Evolutionary conservation across 1,140 invertebrate genomes (phyloP).

Genomic region (Atta texana): DNA sequence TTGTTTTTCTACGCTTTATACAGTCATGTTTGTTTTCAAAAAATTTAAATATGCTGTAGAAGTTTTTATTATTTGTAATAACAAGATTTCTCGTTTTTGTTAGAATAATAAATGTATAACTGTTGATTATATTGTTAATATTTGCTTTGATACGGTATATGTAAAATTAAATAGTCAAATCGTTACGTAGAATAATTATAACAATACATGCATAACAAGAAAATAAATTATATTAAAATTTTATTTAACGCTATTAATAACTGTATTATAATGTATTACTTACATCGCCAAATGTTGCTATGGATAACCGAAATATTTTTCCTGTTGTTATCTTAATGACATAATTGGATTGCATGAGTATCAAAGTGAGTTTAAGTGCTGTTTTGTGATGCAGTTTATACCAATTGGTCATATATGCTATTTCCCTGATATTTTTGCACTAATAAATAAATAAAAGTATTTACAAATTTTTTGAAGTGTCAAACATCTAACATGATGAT

Average conservation of each 20-base stretch:
- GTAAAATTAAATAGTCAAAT: neutral
- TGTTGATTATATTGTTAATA: too few relatives aligned
- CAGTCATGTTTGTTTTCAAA: constrained; percentile 39
- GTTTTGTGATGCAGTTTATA: constrained; percentile 66
- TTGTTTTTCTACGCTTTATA: neutral
- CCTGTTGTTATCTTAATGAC: constrained; percentile 75
- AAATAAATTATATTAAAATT: neutral
- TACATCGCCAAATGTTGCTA: constrained; percentile 62
- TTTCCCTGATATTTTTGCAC: constrained; percentile 68
- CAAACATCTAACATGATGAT: neutral
- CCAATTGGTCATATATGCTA: constrained; percentile 74
- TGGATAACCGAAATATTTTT: constrained; percentile 69
- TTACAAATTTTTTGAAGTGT: neutral
- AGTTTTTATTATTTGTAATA: constrained; percentile 63
- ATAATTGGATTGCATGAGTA: constrained; percentile 66
- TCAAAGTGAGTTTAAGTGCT: constrained; percentile 66
- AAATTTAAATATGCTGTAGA: constrained; percentile 65
- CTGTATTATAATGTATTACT: neutral
- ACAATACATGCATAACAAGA: neutral
- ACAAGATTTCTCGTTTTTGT: neutral
- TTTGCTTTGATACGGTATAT: neutral
- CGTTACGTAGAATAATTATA: neutral
- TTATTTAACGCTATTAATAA: neutral
- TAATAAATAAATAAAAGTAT: constrained; percentile 31
- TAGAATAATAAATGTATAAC: too few relatives aligned